Evolutionary conservation across 2,888 invertebrate species (phyloP).

Genomic region (Antheraea yamamai): DNA sequence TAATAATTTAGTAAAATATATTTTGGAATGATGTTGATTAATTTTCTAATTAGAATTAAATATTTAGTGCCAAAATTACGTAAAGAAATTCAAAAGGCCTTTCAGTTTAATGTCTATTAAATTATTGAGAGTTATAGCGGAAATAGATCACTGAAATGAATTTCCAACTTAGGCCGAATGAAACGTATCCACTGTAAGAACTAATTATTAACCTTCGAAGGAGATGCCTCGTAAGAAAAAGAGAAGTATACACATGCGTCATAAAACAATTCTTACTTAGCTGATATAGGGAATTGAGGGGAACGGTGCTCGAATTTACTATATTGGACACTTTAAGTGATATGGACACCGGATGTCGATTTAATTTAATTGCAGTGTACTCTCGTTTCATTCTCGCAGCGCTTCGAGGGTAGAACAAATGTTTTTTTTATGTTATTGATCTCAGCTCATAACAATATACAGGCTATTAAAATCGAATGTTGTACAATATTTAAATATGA

Average conservation of each 20-base stretch:
- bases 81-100: not conserved
- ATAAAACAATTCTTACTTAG: conserved; percentile 7
- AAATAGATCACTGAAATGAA: not conserved
- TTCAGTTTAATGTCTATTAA: not conserved
- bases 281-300: conserved; percentile 5
- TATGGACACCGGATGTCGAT: conserved; percentile 9
- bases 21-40: not conserved
- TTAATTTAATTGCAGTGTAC: conserved; percentile 5
- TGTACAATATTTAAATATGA: not conserved
- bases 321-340: conserved; percentile 12
- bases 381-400: conserved; percentile 14
- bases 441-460: not conserved
- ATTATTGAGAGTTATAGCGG: not conserved
- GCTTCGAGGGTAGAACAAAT: not conserved
- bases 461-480: not conserved
- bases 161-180: not conserved
- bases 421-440: not conserved
- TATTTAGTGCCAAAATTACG: not conserved
- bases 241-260: not conserved
- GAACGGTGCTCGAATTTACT: conserved; percentile 5
- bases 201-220: not conserved
- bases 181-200: not conserved
- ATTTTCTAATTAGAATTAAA: not conserved
- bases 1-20: not conserved
- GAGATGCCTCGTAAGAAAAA: not conserved